Percentiles rank a stretch among this genome's conserved stretches.
Evolutionary conservation across 2,888 invertebrate species (phyloP).

Genomic region (Agonopterix arenella): DNA sequence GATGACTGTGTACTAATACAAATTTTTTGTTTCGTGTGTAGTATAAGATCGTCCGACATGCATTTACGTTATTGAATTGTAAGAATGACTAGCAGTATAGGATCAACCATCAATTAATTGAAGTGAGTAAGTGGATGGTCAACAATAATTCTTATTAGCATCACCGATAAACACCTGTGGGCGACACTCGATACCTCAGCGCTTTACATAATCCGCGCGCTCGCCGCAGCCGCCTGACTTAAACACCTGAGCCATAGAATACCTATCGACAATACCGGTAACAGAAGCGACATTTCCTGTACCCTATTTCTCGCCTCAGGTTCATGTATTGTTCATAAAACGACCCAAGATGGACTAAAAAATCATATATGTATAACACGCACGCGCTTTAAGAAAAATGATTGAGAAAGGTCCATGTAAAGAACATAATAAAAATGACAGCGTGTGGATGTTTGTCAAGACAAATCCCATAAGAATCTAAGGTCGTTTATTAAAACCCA

Average conservation of each 20-base stretch:
- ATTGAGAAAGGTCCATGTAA: neutral
- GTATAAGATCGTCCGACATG: too few species aligned
- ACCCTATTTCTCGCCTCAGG: too few species aligned
- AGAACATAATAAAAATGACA: neutral
- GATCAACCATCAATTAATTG: neutral
- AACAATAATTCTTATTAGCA: conserved; percentile 41
- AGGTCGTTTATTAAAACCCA: neutral
- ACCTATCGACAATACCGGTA: neutral
- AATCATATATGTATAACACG: too few species aligned
- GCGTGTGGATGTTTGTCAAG: neutral
- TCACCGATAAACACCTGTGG: conserved; percentile 47
- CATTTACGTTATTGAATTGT: too few species aligned
- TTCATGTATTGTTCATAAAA: too few species aligned
- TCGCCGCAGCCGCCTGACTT: conserved; percentile 25
- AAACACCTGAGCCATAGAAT: conserved; percentile 18
- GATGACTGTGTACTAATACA: too few species aligned
- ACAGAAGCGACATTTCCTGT: conserved; percentile 1
- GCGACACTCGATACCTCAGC: conserved; percentile 44
- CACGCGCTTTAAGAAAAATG: neutral
- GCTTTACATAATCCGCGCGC: conserved; percentile 48
- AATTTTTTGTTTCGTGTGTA: too few species aligned
- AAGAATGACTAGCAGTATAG: too few species aligned
- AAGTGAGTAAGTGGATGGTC: conserved; percentile 9
- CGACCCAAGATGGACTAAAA: too few species aligned
- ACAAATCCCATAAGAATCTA: conserved; percentile 1